phyloP scores from a whole-genome alignment of 35 echinoderm and acorn worm species.

The Apostichopus parvimensis region DNA sequence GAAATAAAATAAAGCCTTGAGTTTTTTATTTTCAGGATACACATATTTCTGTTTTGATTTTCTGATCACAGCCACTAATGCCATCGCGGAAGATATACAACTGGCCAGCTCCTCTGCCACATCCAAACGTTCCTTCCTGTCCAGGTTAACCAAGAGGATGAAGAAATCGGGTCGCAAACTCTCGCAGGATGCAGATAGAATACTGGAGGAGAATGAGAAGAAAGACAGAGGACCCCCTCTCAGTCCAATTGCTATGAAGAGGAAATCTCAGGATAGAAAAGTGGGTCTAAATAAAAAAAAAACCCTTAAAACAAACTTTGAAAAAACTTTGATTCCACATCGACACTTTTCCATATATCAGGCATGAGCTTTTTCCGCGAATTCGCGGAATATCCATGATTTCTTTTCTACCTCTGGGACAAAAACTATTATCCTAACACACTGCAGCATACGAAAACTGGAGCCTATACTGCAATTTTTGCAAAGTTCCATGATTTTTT shows the following conservation, averaged over 20 bases:
- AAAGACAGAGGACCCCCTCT: slow-evolving; percentile 27
- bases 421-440: too few relatives aligned
- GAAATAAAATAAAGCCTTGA: too few relatives aligned
- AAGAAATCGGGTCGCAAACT: slow-evolving; percentile 55
- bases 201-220: slow-evolving; percentile 61
- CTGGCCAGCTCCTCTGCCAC: slow-evolving; percentile 45
- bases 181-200: slow-evolving; percentile 48
- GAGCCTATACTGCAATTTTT: too few relatives aligned
- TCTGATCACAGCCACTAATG: slow-evolving; percentile 4
- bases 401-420: too few relatives aligned
- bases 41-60: neutral
- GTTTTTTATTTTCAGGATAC: neutral
- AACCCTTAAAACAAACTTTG: too few relatives aligned
- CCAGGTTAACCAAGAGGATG: slow-evolving; percentile 70
- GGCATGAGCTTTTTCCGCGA: too few relatives aligned
- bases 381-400: too few relatives aligned
- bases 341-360: too few relatives aligned
- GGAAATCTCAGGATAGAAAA: slow-evolving; percentile 23
- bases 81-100: slow-evolving; percentile 35
- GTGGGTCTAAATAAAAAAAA: neutral
- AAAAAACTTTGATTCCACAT: too few relatives aligned
- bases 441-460: too few relatives aligned
- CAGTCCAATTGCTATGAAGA: slow-evolving; percentile 38
- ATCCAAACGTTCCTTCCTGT: slow-evolving; percentile 82
- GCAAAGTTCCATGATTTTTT: too few relatives aligned